phyloP scores from a whole-genome alignment of 1,140 invertebrate species.

The Mercenaria mercenaria region DNA sequence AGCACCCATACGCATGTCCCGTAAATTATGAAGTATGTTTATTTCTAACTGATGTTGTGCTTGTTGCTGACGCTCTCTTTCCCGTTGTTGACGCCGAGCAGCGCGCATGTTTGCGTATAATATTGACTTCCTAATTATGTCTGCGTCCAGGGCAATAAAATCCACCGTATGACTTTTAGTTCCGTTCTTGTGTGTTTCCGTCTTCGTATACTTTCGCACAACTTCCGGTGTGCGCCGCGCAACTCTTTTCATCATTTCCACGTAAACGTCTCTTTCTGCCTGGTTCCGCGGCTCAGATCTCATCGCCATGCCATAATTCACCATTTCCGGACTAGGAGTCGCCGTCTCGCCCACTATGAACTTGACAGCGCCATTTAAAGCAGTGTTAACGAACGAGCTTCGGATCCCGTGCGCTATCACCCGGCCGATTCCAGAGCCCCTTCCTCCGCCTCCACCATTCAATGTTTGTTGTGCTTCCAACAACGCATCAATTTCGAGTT shows the following conservation, averaged over 20 bases:
- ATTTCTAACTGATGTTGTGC: neutral
- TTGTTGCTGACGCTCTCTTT: neutral
- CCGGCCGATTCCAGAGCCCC: neutral
- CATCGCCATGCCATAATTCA: neutral
- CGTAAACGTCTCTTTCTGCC: neutral
- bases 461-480: neutral
- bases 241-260: conserved; percentile 9
- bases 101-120: neutral
- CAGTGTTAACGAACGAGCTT: neutral
- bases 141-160: neutral
- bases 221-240: neutral
- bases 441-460: neutral
- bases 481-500: neutral
- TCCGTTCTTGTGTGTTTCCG: neutral
- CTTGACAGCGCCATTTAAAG: neutral
- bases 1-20: neutral
- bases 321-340: neutral
- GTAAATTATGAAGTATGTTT: neutral
- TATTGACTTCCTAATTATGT: neutral
- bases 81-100: neutral
- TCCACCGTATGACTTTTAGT: neutral
- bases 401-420: neutral
- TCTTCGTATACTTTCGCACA: neutral
- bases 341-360: neutral
- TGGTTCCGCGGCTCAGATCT: neutral